Conservation (phyloP, 2,797 vertebrate genomes). For the Karalla daura region DNA sequence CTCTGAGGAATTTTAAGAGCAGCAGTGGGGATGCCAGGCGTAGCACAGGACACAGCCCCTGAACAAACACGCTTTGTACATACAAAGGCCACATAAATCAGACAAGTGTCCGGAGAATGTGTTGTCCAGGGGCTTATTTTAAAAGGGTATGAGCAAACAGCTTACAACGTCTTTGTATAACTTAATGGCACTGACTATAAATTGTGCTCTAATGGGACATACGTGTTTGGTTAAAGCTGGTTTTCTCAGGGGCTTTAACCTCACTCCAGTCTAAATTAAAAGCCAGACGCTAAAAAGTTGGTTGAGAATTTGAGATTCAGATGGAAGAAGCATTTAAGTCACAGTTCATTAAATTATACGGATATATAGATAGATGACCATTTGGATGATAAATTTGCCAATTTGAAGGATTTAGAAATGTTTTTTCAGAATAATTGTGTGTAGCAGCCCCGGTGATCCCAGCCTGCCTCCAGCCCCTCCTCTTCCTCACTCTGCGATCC, state of each 20-base stretch:
- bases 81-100: constrained; percentile 40
- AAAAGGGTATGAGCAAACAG: constrained; percentile 33
- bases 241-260: not conserved
- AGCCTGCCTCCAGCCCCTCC: too few species aligned
- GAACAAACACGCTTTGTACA: constrained; percentile 41
- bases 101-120: constrained; percentile 42
- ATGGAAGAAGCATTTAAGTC: too few species aligned
- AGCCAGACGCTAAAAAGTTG: too few species aligned
- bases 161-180: not conserved
- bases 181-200: not conserved
- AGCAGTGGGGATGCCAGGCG: constrained; percentile 27
- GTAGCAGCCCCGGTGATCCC: too few species aligned
- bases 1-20: constrained; percentile 43
- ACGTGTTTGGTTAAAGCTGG: not conserved
- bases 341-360: too few species aligned
- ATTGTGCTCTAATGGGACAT: not conserved
- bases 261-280: too few species aligned
- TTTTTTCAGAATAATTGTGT: too few species aligned
- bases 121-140: constrained; percentile 24
- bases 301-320: too few species aligned
- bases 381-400: too few species aligned
- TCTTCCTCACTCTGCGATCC: too few species aligned
- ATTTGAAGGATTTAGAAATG: too few species aligned
- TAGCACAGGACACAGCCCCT: constrained; percentile 11
- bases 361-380: too few species aligned